Evolutionary conservation across 2,113 vertebrate genomes (phyloP), one percentile per base, ranked within the genome.

Genomic region (Megaleporinus macrocephalus): DNA sequence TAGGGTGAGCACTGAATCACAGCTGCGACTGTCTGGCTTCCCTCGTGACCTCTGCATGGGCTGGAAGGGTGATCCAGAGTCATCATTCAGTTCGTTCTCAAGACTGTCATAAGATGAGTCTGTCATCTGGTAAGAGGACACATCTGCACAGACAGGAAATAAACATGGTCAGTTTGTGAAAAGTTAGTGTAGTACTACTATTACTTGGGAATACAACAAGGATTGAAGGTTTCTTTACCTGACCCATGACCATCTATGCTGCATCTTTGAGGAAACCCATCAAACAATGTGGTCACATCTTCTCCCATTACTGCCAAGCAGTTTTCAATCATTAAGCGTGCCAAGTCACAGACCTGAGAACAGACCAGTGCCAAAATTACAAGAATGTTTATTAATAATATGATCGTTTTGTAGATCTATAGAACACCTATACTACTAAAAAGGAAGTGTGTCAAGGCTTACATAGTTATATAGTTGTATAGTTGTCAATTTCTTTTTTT

Each of bases 81-180:
- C 87, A 53, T 96, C 94, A 66, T 95, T 94, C 0, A 96, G 77
- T 87, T 97, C 96, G 0, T 97, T 98, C 89, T 99, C 97, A 75
- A 98, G 89, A 87, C 97, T 98, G 91, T 99, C 96, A 0, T 98
- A 98, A 76, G 97, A 98, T 0, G 97, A 99, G 89, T 98, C 96
- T 0, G 95, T 97, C 91, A 96, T 90, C 76, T 95, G 96, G 83
- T 96, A 95, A 78, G 89, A 92, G 82, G 95, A 95, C 5, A 92
- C 90, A 82, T 98, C 97, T 98, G 89, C 55, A 3, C 20, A 27
- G 44, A 81, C 76, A 78, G 87, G 24, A 41, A 90, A n/a, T n/a
- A n/a, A 63, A 15, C 36, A 66, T 49, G 24, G 57, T 70, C 33
- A 70, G 22, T n/a, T 68, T 70, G 13, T 44, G 20, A 36, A 68